Evolutionary conservation across 2,888 invertebrate genomes (phyloP).

Genomic region (Tricholauxania praeusta): DNA sequence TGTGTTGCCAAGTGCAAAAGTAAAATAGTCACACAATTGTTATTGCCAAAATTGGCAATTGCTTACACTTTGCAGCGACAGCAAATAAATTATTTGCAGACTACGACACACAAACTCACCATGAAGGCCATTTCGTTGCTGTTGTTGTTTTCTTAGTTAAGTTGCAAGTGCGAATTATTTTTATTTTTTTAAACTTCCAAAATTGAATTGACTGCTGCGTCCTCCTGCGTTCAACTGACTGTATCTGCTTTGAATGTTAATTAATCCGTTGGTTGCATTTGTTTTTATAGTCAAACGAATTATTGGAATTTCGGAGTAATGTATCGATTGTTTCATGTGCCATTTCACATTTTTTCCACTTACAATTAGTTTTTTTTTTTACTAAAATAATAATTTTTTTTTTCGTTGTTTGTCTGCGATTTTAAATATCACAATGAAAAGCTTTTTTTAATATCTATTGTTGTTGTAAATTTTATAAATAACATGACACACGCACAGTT

Average conservation of each 20-base stretch:
- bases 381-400: not conserved
- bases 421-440: not conserved
- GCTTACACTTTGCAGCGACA: not conserved
- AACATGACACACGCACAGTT: too few relatives aligned
- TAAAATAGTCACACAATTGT: constrained; percentile 15
- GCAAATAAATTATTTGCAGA: constrained; percentile 3
- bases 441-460: not conserved
- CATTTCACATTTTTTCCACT: constrained; percentile 18
- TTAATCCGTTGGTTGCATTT: constrained; percentile 50
- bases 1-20: constrained; percentile 36
- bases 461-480: too few relatives aligned
- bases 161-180: constrained; percentile 35
- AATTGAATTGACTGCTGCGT: constrained; percentile 48
- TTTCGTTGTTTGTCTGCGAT: not conserved
- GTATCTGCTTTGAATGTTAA: constrained; percentile 60
- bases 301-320: constrained; percentile 14
- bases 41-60: constrained; percentile 16
- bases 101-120: constrained; percentile 53
- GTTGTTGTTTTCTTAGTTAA: constrained; percentile 12
- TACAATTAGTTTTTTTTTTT: not conserved
- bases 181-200: constrained; percentile 30
- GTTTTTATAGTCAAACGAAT: constrained; percentile 58
- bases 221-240: constrained; percentile 54
- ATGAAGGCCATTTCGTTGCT: constrained; percentile 59
- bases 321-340: not conserved